Base-by-base conservation (phyloP, 1,140 invertebrate species). In the Chironomus striatipennis region DNA sequence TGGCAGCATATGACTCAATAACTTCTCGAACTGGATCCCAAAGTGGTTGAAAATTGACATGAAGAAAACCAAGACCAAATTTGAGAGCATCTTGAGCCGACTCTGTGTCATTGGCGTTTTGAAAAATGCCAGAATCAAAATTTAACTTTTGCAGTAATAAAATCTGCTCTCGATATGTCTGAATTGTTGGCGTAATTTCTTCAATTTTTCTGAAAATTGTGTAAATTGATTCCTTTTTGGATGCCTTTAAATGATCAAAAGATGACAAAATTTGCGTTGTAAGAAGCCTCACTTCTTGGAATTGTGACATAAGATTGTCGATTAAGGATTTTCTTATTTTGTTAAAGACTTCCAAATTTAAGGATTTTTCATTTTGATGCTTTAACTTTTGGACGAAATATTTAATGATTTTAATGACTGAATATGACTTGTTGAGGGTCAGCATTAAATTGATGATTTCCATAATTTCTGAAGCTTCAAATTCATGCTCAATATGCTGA, bases 31-130 rank as follows among this genome's bases (percentile, higher is more conserved):
- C 83, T n/a, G 94, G 92, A 72, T 92, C 89, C 95, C 95, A 98
- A 0, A 98, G 78, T 20, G 95, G 83, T 78, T 91, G 91, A 77
- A 97, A 97, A 80, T 97, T 97, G 3, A 92, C 84, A 80, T 92
- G 95, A 3, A 97, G 82, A 75, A 89, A 86, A 7, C 95, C 93
- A 7, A 97, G 85, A 75, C 96, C 85, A 79, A 92, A 95, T 74
- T 89, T 85, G 2, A 97, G 78, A 0, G 90, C 87, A 79, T 87
- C 85, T 77, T 85, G 84, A 76, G 85, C 85, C 21, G 86, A 86
- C 57, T 87, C 80, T 0, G 88, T 85, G 64, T 86, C 80, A 73
- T 83, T 83, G 4, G 87, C 81, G n/a, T 86, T 77, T 64, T 84
- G 81, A 77, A 86, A 87, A 75, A 89, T 86, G 2, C 84, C 84